phyloP scores from a whole-genome alignment of 2,888 invertebrate species.

The Andrena hattorfiana region DNA sequence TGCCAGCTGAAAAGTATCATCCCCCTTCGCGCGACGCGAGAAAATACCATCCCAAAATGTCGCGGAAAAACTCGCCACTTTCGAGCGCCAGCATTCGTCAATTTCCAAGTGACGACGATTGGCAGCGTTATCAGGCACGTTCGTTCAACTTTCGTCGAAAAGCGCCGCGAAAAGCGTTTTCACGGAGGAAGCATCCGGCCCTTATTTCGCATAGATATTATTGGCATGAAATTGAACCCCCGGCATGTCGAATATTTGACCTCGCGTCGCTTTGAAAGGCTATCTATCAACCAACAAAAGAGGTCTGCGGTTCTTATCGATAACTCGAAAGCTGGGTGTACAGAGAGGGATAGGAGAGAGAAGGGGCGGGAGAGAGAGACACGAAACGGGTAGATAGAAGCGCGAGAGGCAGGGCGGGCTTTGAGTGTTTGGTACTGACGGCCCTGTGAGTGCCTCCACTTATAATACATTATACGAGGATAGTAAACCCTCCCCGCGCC shows the following conservation, averaged over 20 bases:
- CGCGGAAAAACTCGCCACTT: neutral
- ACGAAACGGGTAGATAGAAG: slow-evolving; percentile 49
- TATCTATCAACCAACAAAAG: slow-evolving; percentile 79
- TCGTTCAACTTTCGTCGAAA: slow-evolving; percentile 24
- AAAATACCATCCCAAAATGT: neutral
- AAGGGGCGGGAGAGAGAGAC: slow-evolving; percentile 20
- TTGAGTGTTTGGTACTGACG: slow-evolving; percentile 79
- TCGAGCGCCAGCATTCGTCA: neutral
- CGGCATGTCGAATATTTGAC: slow-evolving; percentile 76
- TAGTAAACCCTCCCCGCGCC: slow-evolving; percentile 56
- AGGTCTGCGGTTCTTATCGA: slow-evolving; percentile 78
- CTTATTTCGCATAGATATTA: slow-evolving; percentile 72
- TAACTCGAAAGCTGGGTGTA: slow-evolving; percentile 75
- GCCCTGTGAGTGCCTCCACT: slow-evolving; percentile 76
- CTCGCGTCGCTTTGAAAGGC: slow-evolving; percentile 73
- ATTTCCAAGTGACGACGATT: neutral
- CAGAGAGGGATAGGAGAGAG: slow-evolving; percentile 42
- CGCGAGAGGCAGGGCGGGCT: slow-evolving; percentile 43
- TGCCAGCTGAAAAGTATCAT: slow-evolving; percentile 8
- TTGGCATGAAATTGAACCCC: slow-evolving; percentile 77
- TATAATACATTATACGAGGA: slow-evolving; percentile 76
- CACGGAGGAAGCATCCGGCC: slow-evolving; percentile 26
- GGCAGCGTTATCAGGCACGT: neutral
- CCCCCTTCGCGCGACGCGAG: too few species aligned
- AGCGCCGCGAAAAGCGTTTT: slow-evolving; percentile 28